Evolutionary conservation across 2,113 vertebrate genomes (phyloP).

Genomic region (Sceloporus undulatus): DNA sequence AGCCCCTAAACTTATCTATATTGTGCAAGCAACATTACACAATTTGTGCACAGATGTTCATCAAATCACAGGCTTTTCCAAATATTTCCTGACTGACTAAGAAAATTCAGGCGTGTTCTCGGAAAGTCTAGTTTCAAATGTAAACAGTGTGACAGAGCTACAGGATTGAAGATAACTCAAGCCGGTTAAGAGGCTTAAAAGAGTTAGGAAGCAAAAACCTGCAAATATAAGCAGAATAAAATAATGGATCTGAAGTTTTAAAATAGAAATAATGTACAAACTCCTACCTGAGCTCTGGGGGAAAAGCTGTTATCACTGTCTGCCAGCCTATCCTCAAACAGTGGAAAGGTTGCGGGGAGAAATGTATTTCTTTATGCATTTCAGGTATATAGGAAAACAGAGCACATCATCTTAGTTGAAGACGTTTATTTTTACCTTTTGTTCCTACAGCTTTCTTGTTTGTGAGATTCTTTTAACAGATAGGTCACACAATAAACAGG

Average conservation of each 20-base stretch:
- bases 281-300: conserved; percentile 29
- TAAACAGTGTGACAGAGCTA: conserved; percentile 56
- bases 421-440: conserved; percentile 20
- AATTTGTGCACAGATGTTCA: conserved; percentile 60
- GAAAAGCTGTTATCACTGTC: conserved; percentile 29
- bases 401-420: neutral
- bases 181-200: conserved; percentile 62
- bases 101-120: conserved; percentile 58
- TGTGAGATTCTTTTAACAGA: accelerated
- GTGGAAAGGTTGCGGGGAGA: neutral
- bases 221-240: conserved; percentile 53
- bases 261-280: conserved; percentile 23
- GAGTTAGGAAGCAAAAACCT: conserved; percentile 54
- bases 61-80: conserved; percentile 59
- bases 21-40: conserved; percentile 58
- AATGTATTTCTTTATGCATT: conserved; percentile 19
- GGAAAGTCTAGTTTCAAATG: conserved; percentile 53
- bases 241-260: conserved; percentile 39
- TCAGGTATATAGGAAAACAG: conserved; percentile 22
- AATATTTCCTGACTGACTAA: conserved; percentile 60
- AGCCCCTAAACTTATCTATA: conserved; percentile 50
- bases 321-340: neutral
- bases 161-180: conserved; percentile 26
- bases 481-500: neutral
- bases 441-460: conserved; percentile 24